Evolutionary conservation across 53 echinoderm and acorn worm genomes (phyloP).

Genomic region (Echinometra lucunter): DNA sequence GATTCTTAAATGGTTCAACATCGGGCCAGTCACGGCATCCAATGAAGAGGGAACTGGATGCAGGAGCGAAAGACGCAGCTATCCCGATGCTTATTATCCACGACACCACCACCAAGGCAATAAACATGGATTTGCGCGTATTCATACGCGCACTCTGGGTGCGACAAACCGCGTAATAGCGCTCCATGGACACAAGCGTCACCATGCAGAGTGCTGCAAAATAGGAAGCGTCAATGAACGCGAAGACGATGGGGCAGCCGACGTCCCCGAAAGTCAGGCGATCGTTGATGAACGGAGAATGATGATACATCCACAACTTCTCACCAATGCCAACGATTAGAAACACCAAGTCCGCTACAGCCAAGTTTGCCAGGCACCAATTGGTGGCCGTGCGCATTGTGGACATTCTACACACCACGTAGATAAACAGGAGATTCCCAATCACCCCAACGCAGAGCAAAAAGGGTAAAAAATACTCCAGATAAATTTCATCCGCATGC

Average conservation of each 20-base stretch:
- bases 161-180: constrained; percentile 86
- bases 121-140: constrained; percentile 58
- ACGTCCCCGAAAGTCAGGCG: constrained; percentile 70
- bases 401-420: constrained; percentile 79
- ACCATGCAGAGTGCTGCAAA: constrained; percentile 86
- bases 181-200: constrained; percentile 83
- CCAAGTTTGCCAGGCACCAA: constrained; percentile 85
- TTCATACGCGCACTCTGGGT: constrained; percentile 69
- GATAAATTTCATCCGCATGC: constrained; percentile 64
- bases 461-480: constrained; percentile 77
- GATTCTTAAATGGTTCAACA: constrained; percentile 55
- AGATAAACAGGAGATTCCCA: constrained; percentile 83
- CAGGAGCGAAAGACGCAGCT: constrained; percentile 72
- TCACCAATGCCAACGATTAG: constrained; percentile 83
- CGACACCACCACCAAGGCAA: constrained; percentile 55
- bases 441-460: constrained; percentile 80
- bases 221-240: constrained; percentile 80
- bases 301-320: constrained; percentile 74
- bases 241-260: constrained; percentile 78
- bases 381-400: constrained; percentile 92
- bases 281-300: constrained; percentile 81
- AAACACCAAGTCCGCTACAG: constrained; percentile 87
- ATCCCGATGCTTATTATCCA: constrained; percentile 73
- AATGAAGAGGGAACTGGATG: constrained; percentile 19
- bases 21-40: constrained; percentile 74